Percentiles rank a stretch among this genome's conserved stretches.
phyloP scores from a whole-genome alignment of 1,140 invertebrate species.

The Mylabris phalerata region DNA sequence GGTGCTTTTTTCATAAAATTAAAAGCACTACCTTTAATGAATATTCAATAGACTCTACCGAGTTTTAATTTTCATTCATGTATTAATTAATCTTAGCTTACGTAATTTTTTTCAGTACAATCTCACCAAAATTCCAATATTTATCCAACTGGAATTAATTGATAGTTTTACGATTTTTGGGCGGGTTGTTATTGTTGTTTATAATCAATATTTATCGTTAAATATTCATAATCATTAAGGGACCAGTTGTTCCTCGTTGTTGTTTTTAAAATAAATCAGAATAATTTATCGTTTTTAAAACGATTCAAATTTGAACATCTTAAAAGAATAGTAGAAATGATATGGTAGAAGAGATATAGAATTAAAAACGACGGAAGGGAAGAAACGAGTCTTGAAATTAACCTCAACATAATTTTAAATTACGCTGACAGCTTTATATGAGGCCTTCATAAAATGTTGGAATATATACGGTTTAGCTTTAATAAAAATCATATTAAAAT shows the following conservation, averaged over 20 bases:
- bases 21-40: constrained; percentile 16
- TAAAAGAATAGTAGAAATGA: constrained; percentile 6
- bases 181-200: constrained; percentile 6
- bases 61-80: constrained; percentile 13
- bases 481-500: constrained; percentile 10
- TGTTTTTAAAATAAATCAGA: constrained; percentile 9
- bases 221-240: constrained; percentile 8
- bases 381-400: constrained; percentile 7
- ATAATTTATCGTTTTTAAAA: constrained; percentile 13
- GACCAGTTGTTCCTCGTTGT: background rate
- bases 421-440: constrained; percentile 13
- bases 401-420: constrained; percentile 14
- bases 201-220: constrained; percentile 7
- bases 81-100: constrained; percentile 12
- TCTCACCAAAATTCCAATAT: background rate
- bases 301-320: constrained; percentile 3
- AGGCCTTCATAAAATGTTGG: constrained; percentile 7
- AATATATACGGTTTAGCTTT: constrained; percentile 3
- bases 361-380: constrained; percentile 4
- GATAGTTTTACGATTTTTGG: constrained; percentile 10
- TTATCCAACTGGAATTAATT: background rate
- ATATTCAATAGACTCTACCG: constrained; percentile 14
- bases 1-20: constrained; percentile 11
- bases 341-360: constrained; percentile 1
- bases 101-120: background rate